Evolutionary conservation across 2,797 vertebrate genomes (phyloP).

Genomic region (Sebastiscus albofasciatus): DNA sequence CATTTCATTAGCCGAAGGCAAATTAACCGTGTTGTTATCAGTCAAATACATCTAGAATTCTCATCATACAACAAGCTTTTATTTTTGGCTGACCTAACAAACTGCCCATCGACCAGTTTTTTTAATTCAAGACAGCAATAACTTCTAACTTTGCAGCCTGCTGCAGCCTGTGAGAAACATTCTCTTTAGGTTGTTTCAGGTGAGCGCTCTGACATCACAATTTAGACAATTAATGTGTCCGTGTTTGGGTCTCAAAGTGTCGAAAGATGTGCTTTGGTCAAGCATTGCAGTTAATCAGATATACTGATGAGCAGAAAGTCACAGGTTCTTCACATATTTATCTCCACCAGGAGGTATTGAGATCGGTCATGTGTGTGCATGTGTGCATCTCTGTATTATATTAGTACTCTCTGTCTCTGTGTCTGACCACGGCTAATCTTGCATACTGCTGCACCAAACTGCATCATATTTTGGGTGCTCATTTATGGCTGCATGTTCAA

Average conservation of each 20-base stretch:
- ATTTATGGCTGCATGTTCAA: neutral
- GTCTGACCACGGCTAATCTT: neutral
- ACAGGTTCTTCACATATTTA: neutral
- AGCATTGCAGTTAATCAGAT: neutral
- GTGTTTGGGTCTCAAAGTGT: neutral
- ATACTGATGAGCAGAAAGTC: neutral
- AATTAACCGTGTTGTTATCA: conserved; percentile 45
- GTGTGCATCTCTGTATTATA: neutral
- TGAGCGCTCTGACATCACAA: neutral
- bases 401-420: too few relatives aligned
- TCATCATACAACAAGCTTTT: conserved; percentile 14
- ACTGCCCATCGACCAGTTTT: conserved; percentile 4
- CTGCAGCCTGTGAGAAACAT: neutral
- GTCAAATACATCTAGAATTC: conserved; percentile 45
- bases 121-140: conserved; percentile 10
- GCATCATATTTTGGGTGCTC: neutral
- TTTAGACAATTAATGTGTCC: neutral
- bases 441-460: neutral
- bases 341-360: neutral
- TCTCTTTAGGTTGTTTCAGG: neutral
- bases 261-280: neutral
- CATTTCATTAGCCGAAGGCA: conserved; percentile 34
- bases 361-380: fast-evolving
- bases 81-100: conserved; percentile 24
- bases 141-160: neutral